phyloP scores from a whole-genome alignment of 2,797 vertebrate species.

The Nannoperca australis region DNA sequence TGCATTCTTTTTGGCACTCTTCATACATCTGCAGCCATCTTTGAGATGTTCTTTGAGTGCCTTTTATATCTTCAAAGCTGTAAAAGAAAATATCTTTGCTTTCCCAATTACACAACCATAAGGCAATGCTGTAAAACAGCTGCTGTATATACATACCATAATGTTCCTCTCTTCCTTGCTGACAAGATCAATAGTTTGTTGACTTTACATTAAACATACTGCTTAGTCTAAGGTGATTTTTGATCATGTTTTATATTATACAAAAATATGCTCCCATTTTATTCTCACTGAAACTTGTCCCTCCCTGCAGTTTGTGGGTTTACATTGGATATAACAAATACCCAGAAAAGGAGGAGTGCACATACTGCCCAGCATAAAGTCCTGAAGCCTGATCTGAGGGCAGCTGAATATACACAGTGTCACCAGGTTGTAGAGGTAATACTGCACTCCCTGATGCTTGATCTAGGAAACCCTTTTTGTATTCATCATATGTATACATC shows the following conservation, averaged over 20 bases:
- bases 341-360: conserved; percentile 98
- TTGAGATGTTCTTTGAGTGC: conserved; percentile 25
- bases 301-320: conserved; percentile 61
- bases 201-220: conserved; percentile 42
- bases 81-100: conserved; percentile 30
- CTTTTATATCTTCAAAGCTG: conserved; percentile 29
- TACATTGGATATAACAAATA: conserved; percentile 99
- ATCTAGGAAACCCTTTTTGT: conserved; percentile 97
- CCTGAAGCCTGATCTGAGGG: conserved; percentile 97
- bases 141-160: conserved; percentile 36
- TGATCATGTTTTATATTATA: conserved; percentile 37
- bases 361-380: conserved; percentile 97
- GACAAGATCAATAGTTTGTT: conserved; percentile 34
- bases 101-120: conserved; percentile 31
- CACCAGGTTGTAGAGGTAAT: conserved; percentile 91
- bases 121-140: conserved; percentile 37
- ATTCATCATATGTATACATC: conserved; percentile 99
- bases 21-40: conserved; percentile 17
- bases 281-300: conserved; percentile 24
- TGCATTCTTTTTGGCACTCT: conserved; percentile 18
- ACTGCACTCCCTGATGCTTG: conserved; percentile 98
- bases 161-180: conserved; percentile 41
- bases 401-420: conserved; percentile 95
- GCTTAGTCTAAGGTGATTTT: conserved; percentile 37
- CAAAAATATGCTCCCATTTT: conserved; percentile 35